Evolutionary conservation across 2,888 invertebrate genomes (phyloP), one percentile per base, ranked within the genome.

Genomic region (Scaeva pyrastri): DNA sequence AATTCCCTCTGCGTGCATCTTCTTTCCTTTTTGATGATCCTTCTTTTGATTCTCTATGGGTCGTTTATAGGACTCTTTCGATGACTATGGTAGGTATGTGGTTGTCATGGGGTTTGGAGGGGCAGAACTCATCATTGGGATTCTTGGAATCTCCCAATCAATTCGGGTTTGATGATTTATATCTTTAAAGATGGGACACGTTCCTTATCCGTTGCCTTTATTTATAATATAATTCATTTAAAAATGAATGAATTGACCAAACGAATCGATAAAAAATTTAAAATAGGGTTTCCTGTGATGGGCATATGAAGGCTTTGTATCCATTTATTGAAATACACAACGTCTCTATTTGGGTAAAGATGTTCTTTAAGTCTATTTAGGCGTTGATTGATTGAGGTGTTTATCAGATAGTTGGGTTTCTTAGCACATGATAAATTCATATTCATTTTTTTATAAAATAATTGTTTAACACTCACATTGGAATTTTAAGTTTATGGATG

Each of bases 201-300:
- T 2, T 74, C 68, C 48, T 45, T 39, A 62, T 58, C 76, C 62
- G 70, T 66, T 74, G 77, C 81, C 66, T 81, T 82, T 78, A 82
- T 90, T 91, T 91, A 91, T 90, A 91, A 91, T 90, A 91, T 91
- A 91, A 91, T 91, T 91, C 91, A 91, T 91, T n/a, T 91, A 91
- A 91, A 90, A 91, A 91, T 91, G 90, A 90, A 91, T 91, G 90
- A 91, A 91, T 91, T 90, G 89, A 88, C 88, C 88, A 90, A 89
- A 90, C 90, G 91, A 91, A 90, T 91, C 90, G 90, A 89, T 88
- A 89, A 7, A 80, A 90, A 90, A 36, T 91, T 91, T 89, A 91
- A 90, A 89, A 21, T 14, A 88, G 80, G 83, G 78, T 45, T 66
- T 52, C 72, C 39, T 64, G 48, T 39, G n/a, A n/a, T n/a, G 56